Evolutionary conservation across 1,140 invertebrate genomes (phyloP).

Genomic region (Zaprionus kolodkinae): DNA sequence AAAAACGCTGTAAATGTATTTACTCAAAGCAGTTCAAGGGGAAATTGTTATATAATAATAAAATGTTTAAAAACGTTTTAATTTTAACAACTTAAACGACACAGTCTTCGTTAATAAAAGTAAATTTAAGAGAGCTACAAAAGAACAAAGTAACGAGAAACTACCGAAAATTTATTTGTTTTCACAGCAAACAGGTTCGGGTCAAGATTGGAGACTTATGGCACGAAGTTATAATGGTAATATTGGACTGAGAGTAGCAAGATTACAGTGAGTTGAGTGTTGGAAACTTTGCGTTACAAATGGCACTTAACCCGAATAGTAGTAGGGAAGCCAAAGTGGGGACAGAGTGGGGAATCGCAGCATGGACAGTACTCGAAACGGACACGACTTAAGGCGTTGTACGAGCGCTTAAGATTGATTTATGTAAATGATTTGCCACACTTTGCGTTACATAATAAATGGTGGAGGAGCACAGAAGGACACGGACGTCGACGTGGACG

Average conservation of each 20-base stretch:
- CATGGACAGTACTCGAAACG: slow-evolving; percentile 33
- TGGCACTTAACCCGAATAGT: slow-evolving; percentile 45
- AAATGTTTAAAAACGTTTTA: not conserved
- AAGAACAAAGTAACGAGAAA: not conserved
- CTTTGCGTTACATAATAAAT: slow-evolving; percentile 80
- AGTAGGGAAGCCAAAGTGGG: slow-evolving; percentile 5
- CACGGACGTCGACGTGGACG: not conserved
- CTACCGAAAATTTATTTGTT: not conserved
- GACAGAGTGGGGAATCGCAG: slow-evolving; percentile 20
- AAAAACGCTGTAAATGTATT: not conserved
- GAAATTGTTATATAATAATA: not conserved
- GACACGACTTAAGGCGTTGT: slow-evolving; percentile 24
- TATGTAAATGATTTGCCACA: slow-evolving; percentile 80
- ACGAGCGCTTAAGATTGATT: slow-evolving; percentile 69
- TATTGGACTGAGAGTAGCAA: slow-evolving; percentile 10
- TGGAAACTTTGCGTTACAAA: slow-evolving; percentile 50
- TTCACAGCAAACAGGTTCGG: not conserved
- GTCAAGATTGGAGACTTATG: slow-evolving; percentile 8
- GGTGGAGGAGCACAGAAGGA: slow-evolving; percentile 30
- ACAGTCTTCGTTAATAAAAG: not conserved
- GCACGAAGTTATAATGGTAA: slow-evolving; percentile 29
- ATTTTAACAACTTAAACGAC: not conserved
- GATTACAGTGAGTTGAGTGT: slow-evolving; percentile 28
- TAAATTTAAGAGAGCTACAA: not conserved
- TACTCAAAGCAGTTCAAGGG: not conserved